Evolutionary conservation across 64 coral and sea anemone species (phyloP).

Genomic region (Exaiptasia diaphana): DNA sequence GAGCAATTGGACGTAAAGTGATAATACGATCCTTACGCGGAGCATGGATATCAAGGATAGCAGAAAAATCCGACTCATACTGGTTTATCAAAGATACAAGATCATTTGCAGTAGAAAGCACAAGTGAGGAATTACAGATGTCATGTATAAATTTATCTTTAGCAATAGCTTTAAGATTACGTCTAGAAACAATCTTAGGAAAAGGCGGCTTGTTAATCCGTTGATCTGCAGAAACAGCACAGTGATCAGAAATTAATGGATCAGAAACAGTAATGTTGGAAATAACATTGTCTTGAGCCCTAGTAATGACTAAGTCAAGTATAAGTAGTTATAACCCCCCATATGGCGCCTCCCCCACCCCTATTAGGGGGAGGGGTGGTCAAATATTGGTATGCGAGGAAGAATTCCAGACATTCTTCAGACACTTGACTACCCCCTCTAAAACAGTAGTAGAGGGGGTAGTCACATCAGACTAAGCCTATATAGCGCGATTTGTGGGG

Average conservation of each 20-base stretch:
- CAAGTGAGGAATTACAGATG: background rate
- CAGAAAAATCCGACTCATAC: background rate
- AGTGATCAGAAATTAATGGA: background rate
- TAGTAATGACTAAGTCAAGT: background rate
- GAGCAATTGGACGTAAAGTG: slow-evolving; percentile 2
- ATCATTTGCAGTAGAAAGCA: background rate
- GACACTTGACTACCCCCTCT: no score
- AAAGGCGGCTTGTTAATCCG: background rate
- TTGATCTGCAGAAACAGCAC: background rate
- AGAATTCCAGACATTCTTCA: no score
- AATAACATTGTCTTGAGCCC: background rate
- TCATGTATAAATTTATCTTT: background rate
- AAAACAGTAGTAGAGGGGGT: no score
- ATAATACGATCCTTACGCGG: background rate
- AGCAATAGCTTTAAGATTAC: background rate
- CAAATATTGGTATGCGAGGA: no score
- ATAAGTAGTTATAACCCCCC: no score
- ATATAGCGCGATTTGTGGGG: no score
- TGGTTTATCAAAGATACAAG: background rate
- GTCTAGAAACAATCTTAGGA: background rate
- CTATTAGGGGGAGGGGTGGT: no score
- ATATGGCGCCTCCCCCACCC: no score
- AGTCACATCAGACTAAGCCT: no score
- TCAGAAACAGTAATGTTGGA: background rate
- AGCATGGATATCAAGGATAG: slow-evolving; percentile 3